phyloP scores from a whole-genome alignment of 2,888 invertebrate species.

The Mesorhabditis belari region DNA sequence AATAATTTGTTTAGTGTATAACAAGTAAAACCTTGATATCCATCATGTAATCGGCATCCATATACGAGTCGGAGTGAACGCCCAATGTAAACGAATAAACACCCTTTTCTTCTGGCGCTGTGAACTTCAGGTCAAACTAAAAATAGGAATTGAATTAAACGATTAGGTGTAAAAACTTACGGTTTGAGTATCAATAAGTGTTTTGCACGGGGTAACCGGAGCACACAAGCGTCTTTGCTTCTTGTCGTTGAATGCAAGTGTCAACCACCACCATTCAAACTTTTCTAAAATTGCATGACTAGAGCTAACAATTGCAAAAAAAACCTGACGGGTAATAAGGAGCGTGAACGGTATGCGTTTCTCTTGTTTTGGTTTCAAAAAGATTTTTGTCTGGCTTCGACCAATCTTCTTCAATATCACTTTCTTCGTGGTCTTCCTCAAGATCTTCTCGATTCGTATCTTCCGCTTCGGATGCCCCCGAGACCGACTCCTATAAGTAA shows the following conservation, averaged over 20 bases:
- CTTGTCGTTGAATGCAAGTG: constrained; percentile 73
- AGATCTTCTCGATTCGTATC: constrained; percentile 5
- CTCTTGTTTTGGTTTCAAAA: constrained; percentile 72
- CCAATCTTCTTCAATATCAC: constrained; percentile 6
- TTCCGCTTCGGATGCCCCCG: constrained; percentile 16
- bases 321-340: constrained; percentile 76
- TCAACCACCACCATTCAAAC: constrained; percentile 99
- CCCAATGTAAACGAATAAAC: constrained; percentile 72
- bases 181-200: constrained; percentile 73
- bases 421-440: constrained; percentile 1
- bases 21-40: constrained; percentile 71
- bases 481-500: constrained; percentile 6
- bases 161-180: constrained; percentile 15
- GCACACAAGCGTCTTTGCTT: constrained; percentile 75
- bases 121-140: constrained; percentile 77
- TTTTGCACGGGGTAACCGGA: constrained; percentile 85
- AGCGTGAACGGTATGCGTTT: constrained; percentile 92
- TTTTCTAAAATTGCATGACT: constrained; percentile 63
- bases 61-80: constrained; percentile 88
- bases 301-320: neutral
- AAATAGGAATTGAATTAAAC: constrained; percentile 13
- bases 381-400: constrained; percentile 1
- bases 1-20: neutral
- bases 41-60: constrained; percentile 89
- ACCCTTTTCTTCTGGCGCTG: constrained; percentile 88